These are phyloP conservation scores for Panopea generosa DNA, from an alignment of 2,888 invertebrate genomes.

Conservation along the genomic window DNA sequence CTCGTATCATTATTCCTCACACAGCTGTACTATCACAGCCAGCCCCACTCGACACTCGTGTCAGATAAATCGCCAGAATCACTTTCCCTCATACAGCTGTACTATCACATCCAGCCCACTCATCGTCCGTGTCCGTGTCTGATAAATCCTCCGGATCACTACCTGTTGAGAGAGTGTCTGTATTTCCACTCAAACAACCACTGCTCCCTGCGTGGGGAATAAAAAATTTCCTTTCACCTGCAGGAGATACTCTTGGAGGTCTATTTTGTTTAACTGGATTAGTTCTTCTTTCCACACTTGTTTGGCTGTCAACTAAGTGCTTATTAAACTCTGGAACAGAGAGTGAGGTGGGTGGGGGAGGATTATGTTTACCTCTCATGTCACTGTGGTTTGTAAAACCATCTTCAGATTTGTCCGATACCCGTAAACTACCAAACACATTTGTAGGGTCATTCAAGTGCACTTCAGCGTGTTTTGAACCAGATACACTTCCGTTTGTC, in stretches of 20 bases:
- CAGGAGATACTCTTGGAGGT: conserved; percentile 25
- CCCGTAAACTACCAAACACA: too few species aligned
- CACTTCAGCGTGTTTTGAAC: neutral
- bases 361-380: neutral
- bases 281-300: conserved; percentile 5
- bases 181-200: conserved; percentile 12
- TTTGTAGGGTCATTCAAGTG: neutral
- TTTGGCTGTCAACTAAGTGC: neutral
- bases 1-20: conserved; percentile 73
- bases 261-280: conserved; percentile 6
- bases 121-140: conserved; percentile 78
- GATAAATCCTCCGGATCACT: conserved; percentile 77
- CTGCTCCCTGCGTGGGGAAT: conserved; percentile 26
- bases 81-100: conserved; percentile 66
- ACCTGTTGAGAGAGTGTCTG: conserved; percentile 28
- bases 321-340: conserved; percentile 45
- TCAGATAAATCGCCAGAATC: too few species aligned
- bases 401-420: too few species aligned
- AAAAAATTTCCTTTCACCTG: conserved; percentile 25
- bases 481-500: conserved; percentile 24
- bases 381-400: neutral
- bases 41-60: conserved; percentile 80
- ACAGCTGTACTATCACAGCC: conserved; percentile 79
- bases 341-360: conserved; percentile 36
- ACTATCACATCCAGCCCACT: conserved; percentile 80